Evolutionary conservation across 1,140 invertebrate genomes (phyloP).

Genomic region (Mizuhopecten yessoensis): DNA sequence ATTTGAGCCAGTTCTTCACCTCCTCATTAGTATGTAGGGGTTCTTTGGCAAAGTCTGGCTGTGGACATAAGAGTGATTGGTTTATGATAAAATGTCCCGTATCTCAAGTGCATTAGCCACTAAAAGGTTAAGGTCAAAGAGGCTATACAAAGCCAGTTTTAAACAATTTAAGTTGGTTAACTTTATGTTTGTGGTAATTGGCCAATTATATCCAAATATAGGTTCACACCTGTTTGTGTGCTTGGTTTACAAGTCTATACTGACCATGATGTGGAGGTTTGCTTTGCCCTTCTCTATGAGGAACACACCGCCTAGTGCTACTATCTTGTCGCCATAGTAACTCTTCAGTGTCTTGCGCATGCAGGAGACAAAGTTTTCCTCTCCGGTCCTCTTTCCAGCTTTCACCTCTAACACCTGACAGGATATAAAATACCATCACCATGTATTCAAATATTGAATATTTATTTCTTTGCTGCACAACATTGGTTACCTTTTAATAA

Average conservation of each 20-base stretch:
- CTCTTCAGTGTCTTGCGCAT: constrained; percentile 89
- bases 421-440: too few species aligned
- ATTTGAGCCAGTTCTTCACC: constrained; percentile 95
- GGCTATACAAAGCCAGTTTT: too few species aligned
- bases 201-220: too few species aligned
- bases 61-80: constrained; percentile 53
- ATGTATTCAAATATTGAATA: too few species aligned
- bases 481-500: too few species aligned
- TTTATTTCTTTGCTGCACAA: too few species aligned
- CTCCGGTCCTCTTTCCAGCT: constrained; percentile 90
- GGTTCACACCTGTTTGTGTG: too few species aligned
- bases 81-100: too few species aligned
- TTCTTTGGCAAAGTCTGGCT: constrained; percentile 92
- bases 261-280: constrained; percentile 94
- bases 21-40: constrained; percentile 89
- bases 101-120: too few species aligned
- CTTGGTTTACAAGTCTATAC: not conserved
- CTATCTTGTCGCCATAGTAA: constrained; percentile 89
- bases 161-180: too few species aligned
- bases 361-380: constrained; percentile 92
- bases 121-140: too few species aligned
- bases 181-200: too few species aligned
- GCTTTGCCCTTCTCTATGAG: constrained; percentile 91
- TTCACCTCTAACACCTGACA: constrained; percentile 91
- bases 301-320: constrained; percentile 94